Evolutionary conservation across 2,113 vertebrate genomes (phyloP), one percentile per base, ranked within the genome.

Genomic region (Heptranchias perlo): DNA sequence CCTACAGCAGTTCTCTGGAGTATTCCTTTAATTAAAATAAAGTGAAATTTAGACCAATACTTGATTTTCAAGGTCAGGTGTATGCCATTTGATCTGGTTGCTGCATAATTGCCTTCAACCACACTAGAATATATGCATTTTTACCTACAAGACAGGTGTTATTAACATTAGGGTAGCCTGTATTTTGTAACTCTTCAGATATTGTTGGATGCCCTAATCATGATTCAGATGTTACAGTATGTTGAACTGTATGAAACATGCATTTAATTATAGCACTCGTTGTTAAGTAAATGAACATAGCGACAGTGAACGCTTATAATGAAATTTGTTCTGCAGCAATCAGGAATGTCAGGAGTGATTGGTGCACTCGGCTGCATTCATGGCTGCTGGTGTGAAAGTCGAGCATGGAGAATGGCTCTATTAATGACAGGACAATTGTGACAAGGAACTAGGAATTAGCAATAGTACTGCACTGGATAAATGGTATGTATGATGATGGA

Each of bases 21-120:
- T 52, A 31, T 91, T 91, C 25, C 87, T 91, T 58, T 91, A 87
- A 47, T 23, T 58, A 13, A 10, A 91, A 47, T 91, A 25, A 91
- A 49, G 52, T 31, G 25, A 11, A 58, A 52, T 28, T 25, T 52
- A 35, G 52, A 58, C 16, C 76, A 82, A 58, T 49, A 58, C 1
- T 54, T 91, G 87, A 91, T 58, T 91, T 91, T 91, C 58, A 91
- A 58, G 87, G 47, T 23, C 87, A 87, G 13, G 35, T 58, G 87
- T 58, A 8, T 31, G 28, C 25, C 35, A 49, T 87, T 18, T 87
- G 7, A 87, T 18, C 47, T 86, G 39, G 82, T 89, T 89, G 49
- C 49, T 52, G 18, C 49, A 8, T 49, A 16, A 49, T 52, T 87
- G 49, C 44, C 84, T 87, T 47, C 8, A 87, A 52, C 44, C 47